Conservation (phyloP, 1,140 invertebrate species). For the Parapsyche elsis region DNA sequence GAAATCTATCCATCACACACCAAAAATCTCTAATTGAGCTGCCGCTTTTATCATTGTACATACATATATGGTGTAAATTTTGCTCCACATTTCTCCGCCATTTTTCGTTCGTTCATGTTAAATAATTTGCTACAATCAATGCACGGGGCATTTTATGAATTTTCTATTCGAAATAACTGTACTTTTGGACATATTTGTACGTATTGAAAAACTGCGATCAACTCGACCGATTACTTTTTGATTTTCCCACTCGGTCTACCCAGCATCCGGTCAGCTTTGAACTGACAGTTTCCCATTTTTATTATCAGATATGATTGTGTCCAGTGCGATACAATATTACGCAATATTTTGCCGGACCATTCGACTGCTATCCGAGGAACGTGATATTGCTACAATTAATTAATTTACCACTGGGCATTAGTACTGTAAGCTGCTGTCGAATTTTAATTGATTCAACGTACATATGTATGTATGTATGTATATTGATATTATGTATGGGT, state of each 20-base stretch:
- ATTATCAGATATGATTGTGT: background rate
- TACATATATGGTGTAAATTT: conserved; percentile 16
- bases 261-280: background rate
- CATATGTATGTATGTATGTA: background rate
- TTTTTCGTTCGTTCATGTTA: no score
- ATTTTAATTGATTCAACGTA: background rate
- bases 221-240: background rate
- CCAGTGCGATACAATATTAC: background rate
- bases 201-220: background rate
- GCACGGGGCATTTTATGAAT: no score
- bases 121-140: no score
- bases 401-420: background rate
- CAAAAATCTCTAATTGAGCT: conserved; percentile 17
- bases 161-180: background rate
- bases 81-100: conserved; percentile 4
- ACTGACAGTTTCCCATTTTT: background rate
- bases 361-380: background rate
- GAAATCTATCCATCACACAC: conserved; percentile 7
- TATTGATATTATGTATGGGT: no score
- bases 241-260: conserved; percentile 2
- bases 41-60: background rate
- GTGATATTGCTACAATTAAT: conserved; percentile 23
- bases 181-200: background rate
- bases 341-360: background rate
- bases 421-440: background rate